Conservation (phyloP, 2,113 vertebrate genomes). For the Arothron firmamentum region DNA sequence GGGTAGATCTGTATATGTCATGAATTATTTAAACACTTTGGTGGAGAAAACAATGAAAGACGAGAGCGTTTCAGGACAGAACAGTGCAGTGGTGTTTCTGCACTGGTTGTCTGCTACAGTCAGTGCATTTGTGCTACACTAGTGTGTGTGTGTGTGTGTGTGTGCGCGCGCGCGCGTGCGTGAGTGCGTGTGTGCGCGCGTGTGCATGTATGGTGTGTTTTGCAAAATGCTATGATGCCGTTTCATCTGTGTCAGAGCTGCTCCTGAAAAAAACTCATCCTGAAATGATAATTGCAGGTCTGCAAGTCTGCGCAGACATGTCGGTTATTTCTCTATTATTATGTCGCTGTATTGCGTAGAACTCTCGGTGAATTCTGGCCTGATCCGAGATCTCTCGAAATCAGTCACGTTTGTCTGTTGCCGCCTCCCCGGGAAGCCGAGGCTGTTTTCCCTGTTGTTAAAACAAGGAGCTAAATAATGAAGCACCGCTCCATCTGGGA, state of each 20-base stretch:
- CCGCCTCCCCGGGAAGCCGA: not conserved
- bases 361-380: slow-evolving; percentile 7
- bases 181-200: slow-evolving; percentile 35
- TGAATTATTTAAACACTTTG: too few relatives aligned
- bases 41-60: too few relatives aligned
- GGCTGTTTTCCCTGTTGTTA: slow-evolving; percentile 21
- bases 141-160: slow-evolving; percentile 31
- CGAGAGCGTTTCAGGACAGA: not conserved
- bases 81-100: not conserved
- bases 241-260: slow-evolving; percentile 10
- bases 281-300: slow-evolving; percentile 37
- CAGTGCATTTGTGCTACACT: slow-evolving; percentile 21
- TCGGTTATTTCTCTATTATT: slow-evolving; percentile 13
- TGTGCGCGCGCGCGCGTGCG: slow-evolving; percentile 42
- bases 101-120: slow-evolving; percentile 16
- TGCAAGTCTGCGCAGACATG: slow-evolving; percentile 12
- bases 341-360: slow-evolving; percentile 6
- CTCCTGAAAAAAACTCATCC: slow-evolving; percentile 16
- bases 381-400: not conserved
- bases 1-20: too few relatives aligned
- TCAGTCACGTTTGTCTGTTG: not conserved
- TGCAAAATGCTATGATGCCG: not conserved
- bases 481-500: slow-evolving; percentile 38
- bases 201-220: slow-evolving; percentile 33
- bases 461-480: slow-evolving; percentile 36